Evolutionary conservation across 2,113 vertebrate genomes (phyloP), one percentile per base, ranked within the genome.

Genomic region (Larimichthys crocea): DNA sequence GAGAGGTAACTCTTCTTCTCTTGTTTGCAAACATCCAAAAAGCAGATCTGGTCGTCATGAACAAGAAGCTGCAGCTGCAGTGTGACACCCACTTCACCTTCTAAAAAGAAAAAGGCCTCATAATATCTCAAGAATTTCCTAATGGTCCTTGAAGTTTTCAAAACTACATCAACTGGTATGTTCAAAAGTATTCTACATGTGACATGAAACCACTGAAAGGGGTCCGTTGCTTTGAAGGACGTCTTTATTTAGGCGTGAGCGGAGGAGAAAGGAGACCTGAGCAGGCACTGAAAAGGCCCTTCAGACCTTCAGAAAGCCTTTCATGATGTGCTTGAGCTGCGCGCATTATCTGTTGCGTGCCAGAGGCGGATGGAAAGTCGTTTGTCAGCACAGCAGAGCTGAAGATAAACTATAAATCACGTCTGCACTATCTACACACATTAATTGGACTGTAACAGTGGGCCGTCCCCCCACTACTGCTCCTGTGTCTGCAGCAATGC

Each of bases 381-480:
- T 91, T 87, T 92, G 84, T 93, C 91, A 86, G 83, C 72, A 76
- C 50, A 62, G 86, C 78, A 56, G 63, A 62, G 84, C 73, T 15
- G 14, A 76, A 80, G 87, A 84, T 87, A 70, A 83, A 80, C 86
- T 76, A 94, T 94, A 90, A 93, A 91, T 93, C 93, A 93, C 29
- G 70, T 86, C 86, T 76, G 77, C 42, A 9, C 89, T 90, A 91
- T 89, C 91, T 89, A 85, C 89, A 93, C 91, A 89, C 83, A 92
- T 92, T 86, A 93, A 94, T 92, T 92, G 93, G 92, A 93, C 83
- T 94, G 92, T 92, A 93, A 94, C 92, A 84, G 89, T 7, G 10
- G 67, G 66, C 66, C 49, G 4, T 0, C 64, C 78, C 81, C 76
- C n/a, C 80, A 68, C 70, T 71, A 22, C 50, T 83, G 63, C 87